A percentile compares a stretch with the other conserved stretches of the same genome.
These are phyloP conservation scores for Buceros bicornis DNA, from an alignment of 2,797 vertebrate genomes.

Conservation along the genomic window DNA sequence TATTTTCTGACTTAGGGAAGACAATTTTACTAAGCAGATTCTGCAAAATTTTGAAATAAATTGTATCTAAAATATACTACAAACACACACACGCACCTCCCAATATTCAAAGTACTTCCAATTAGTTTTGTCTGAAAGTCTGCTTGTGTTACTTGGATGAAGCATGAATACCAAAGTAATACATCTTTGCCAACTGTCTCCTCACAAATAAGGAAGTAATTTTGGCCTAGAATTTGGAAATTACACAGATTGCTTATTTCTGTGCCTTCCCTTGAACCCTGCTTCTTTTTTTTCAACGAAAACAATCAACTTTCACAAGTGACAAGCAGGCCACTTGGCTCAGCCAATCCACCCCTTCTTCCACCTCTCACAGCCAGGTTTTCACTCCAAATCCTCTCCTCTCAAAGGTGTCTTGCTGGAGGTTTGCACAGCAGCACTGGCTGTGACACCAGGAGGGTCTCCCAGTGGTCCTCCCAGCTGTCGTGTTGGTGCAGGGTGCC, in stretches of 20 bases:
- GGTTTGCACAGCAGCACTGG: no score
- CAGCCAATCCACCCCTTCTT: neutral
- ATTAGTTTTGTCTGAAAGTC: neutral
- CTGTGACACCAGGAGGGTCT: neutral
- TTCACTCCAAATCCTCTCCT: neutral
- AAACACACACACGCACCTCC: neutral
- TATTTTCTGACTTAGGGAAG: slow-evolving; percentile 3
- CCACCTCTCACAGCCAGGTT: neutral
- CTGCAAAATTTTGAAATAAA: neutral
- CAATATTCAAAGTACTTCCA: neutral
- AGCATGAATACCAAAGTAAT: neutral
- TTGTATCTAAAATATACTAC: neutral
- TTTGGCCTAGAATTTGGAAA: neutral
- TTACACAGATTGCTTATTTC: neutral
- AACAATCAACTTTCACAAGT: neutral
- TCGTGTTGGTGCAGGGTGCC: neutral
- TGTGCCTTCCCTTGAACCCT: neutral
- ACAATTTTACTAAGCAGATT: neutral
- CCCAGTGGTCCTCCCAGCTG: neutral
- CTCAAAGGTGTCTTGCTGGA: neutral
- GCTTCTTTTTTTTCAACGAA: neutral
- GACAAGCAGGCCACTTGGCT: neutral
- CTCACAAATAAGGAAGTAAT: neutral
- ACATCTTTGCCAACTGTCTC: neutral
- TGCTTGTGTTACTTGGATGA: neutral